Evolutionary conservation across 2,888 invertebrate species (phyloP), one percentile per base, ranked within the genome.

Genomic region (Hirtodrosophila cameraria): DNA sequence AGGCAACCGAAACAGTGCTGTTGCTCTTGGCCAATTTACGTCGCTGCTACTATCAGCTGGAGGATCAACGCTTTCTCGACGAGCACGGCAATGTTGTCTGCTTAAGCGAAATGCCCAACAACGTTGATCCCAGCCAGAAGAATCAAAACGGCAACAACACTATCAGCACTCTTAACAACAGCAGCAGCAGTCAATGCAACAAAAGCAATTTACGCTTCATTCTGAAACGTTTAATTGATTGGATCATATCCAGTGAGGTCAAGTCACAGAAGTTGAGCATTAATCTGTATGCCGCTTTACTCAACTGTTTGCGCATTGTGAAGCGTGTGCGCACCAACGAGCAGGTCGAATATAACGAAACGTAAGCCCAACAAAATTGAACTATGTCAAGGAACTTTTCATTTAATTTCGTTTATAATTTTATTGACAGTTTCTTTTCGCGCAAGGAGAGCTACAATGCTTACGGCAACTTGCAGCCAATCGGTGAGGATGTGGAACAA

Each of bases 231-330:
- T 93, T 97, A 4, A 91, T 97, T 0, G 95, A 96, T 75, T 97
- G 97, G 95, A 95, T 97, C 3, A 91, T 96, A 25, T 93, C 94
- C 1, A 95, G 96, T 33, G 95, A 96, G 46, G 95, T 94, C 0
- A 94, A 95, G 0, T 95, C 95, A 1, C 97, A 97, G 87, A 95
- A 96, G 86, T 93, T 97, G 58, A 91, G 97, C 35, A 96, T 97
- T 0, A 96, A 97, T 89, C 90, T 98, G 9, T 98, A 98, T 87
- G 96, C 96, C 1, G 94, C 97, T 0, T 88, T 98, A 12, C 90
- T 97, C 0, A 96, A 96, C 75, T 95, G 95, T 70, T 91, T 98
- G 53, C 95, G 95, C 77, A 94, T 97, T 11, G 93, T 94, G 0
- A 94, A 90, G 42, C 77, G 85, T 1, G 54, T 66, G 61, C 86